These are phyloP conservation scores for Xestia xanthographa DNA, from an alignment of 2,888 invertebrate species.

Conservation along the genomic window DNA sequence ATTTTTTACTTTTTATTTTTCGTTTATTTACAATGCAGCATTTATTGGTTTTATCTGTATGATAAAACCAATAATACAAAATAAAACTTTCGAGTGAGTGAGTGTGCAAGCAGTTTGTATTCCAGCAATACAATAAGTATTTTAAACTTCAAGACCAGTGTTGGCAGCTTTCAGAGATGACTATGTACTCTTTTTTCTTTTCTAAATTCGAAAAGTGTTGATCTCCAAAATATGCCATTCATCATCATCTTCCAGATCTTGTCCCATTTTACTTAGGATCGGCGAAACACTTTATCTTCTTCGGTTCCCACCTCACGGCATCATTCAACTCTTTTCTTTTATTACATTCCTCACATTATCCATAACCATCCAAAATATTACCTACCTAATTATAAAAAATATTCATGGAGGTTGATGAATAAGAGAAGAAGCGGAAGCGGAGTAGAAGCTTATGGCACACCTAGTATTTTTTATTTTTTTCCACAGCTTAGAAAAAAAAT, in stretches of 20 bases:
- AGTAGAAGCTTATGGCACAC: too few relatives aligned
- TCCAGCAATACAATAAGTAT: not conserved
- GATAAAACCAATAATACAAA: too few relatives aligned
- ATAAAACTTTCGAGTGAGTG: too few relatives aligned
- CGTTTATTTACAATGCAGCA: conserved; percentile 29
- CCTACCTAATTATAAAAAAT: not conserved
- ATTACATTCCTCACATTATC: too few relatives aligned
- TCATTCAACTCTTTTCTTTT: too few relatives aligned
- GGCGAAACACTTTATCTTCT: too few relatives aligned
- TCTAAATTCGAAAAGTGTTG: not conserved
- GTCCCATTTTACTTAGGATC: too few relatives aligned
- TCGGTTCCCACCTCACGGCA: too few relatives aligned
- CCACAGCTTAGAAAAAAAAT: too few relatives aligned
- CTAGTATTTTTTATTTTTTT: too few relatives aligned
- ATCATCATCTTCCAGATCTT: too few relatives aligned
- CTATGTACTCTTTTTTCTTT: not conserved
- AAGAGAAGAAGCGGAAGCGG: too few relatives aligned
- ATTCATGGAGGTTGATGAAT: not conserved
- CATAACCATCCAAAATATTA: not conserved
- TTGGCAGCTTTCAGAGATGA: not conserved
- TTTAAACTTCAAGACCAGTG: not conserved
- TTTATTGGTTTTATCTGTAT: conserved; percentile 32
- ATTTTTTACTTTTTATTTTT: conserved; percentile 35
- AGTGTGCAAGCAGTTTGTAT: not conserved
- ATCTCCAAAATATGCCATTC: not conserved